Evolutionary conservation across 1,140 invertebrate species (phyloP), one percentile per base, ranked within the genome.

Genomic region (Drosophila virilis): DNA sequence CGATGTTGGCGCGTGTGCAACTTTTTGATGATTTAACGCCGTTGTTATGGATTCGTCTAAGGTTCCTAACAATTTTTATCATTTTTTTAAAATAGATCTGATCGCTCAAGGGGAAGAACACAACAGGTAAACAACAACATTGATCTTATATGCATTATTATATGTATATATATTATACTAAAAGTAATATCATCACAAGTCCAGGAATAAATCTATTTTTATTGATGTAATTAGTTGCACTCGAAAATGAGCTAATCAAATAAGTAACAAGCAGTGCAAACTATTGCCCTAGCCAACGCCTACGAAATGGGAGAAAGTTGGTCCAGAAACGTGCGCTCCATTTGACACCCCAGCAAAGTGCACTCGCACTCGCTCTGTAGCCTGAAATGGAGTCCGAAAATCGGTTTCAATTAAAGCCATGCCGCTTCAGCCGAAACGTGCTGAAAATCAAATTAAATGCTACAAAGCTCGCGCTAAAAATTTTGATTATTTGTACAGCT

Each of bases 401-500:
- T 83, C 76, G 83, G 77, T 86, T 86, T 86, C 83, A 89, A 86
- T 88, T 86, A 86, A 86, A 83, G 79, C 52, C 72, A 50, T 46
- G 57, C 68, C 60, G 59, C 69, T 77, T 61, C 37, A 66, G 51
- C 55, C 73, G 74, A 84, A 86, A 86, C 83, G 83, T 86, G 83
- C 84, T 83, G 79, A 67, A 86, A 75, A 86, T 88, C 83, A 89
- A 86, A 86, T 86, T 89, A 89, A 86, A 80, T 89, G 71, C 79
- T 62, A 75, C 83, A 74, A 74, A 75, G 50, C 51, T 61, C 67
- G 48, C 66, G 50, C 72, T 38, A 86, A 74, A 86, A 74, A 74
- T 86, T 88, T 88, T 86, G 83, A 86, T 86, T 86, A 86, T 86
- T 86, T 86, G 83, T 86, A 83, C 84, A 86, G 77, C 68, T 60